A percentile compares a stretch with the other conserved stretches of the same genome.
These are phyloP conservation scores for Andrena trimmerana DNA, from an alignment of 2,888 invertebrate species.

Conservation along the genomic window DNA sequence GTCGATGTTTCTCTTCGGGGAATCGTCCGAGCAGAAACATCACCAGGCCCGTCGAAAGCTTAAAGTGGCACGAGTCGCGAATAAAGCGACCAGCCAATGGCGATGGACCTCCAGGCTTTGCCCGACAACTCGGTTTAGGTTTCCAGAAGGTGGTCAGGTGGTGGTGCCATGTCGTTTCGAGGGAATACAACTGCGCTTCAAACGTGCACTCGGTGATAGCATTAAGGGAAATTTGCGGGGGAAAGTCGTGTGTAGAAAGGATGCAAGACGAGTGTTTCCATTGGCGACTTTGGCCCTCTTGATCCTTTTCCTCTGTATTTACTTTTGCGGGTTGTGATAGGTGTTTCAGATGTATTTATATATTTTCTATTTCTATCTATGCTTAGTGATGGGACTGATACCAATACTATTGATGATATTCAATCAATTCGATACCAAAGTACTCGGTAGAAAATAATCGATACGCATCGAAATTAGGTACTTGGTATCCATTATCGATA, in stretches of 20 bases:
- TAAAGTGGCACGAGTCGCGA: conserved; percentile 65
- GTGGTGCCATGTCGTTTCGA: conserved; percentile 15
- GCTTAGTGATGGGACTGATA: too few relatives aligned
- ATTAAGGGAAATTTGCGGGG: background rate
- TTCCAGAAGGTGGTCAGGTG: conserved; percentile 40
- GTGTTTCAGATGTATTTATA: too few relatives aligned
- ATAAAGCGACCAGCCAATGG: conserved; percentile 52
- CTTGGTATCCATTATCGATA: too few relatives aligned
- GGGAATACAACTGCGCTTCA: conserved; percentile 41
- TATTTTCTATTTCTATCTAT: too few relatives aligned
- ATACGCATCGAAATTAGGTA: too few relatives aligned
- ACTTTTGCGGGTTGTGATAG: too few relatives aligned
- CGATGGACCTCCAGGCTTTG: conserved; percentile 15
- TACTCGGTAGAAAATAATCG: too few relatives aligned
- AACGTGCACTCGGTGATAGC: conserved; percentile 10
- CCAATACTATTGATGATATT: too few relatives aligned
- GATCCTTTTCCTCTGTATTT: too few relatives aligned
- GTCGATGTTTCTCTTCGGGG: conserved; percentile 68
- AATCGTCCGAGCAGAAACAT: conserved; percentile 65
- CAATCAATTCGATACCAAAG: too few relatives aligned
- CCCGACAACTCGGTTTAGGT: background rate
- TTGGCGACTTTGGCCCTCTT: too few relatives aligned
- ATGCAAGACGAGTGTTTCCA: background rate
- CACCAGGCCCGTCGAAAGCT: conserved; percentile 51
- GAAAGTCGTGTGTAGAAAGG: background rate